Base-by-base conservation (phyloP, 2,888 invertebrate genomes). In the Lampropteryx suffumata region DNA sequence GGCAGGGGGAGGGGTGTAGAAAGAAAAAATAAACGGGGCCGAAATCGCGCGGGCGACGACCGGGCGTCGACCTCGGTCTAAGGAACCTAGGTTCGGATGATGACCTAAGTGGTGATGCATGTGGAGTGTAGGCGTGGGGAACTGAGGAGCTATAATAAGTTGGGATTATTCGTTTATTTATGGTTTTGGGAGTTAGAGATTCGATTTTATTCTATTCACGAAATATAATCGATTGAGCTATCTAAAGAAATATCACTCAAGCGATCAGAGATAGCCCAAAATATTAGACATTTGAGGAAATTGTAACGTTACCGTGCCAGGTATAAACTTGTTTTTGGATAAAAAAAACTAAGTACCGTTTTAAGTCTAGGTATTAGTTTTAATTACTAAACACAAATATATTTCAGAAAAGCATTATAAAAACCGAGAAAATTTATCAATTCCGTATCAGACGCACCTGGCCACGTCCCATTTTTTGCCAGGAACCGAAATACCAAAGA, bases 1-100 rank as follows among this genome's bases (percentile, higher is more conserved):
- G 55, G 68, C 51, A 45, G 41, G 50, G 57, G 54, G 56, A 51
- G 55, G 60, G 49, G 35, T 48, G 68, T 75, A 79, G 24, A 44
- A 53, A 39, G 52, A 79, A 80, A 77, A 76, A 76, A 70, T 77
- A 76, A 76, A 70, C 62, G 68, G 64, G 68, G 70, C 82, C 84
- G 76, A 84, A 74, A 79, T 76, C 66, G 76, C 70, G 78, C 83
- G 87, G 88, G 78, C 88, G 83, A 65, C 85, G 89, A 88, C 90
- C 89, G 90, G 90, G 50, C 87, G 63, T 55, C 67, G 84, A 88
- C 82, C 89, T 66, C 66, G 51, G 57, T 61, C 68, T 61, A 67
- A 71, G 74, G 61, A 56, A 51, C 51, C 79, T 73, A 72, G 73
- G 71, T 67, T 64, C 64, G 47, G 68, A 63, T 52, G 58, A 57